These are phyloP conservation scores for Poeciliopsis turneri DNA, from an alignment of 2,797 vertebrate species.

Conservation along the genomic window DNA sequence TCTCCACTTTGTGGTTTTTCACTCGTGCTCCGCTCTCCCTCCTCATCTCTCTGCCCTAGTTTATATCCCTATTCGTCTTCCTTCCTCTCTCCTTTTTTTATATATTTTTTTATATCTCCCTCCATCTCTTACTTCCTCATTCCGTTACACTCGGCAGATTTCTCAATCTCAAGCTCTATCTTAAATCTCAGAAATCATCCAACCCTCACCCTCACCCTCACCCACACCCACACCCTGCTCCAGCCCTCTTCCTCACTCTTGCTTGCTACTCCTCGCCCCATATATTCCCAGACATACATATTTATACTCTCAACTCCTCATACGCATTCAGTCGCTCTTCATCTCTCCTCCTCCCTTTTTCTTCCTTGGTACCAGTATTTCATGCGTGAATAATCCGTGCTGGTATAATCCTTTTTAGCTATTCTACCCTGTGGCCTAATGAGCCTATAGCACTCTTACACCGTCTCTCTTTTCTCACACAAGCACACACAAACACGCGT, in stretches of 20 bases:
- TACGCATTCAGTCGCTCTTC: constrained; percentile 27
- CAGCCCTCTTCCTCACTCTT: constrained; percentile 10
- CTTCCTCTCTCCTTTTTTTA: constrained; percentile 7
- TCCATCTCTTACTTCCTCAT: constrained; percentile 45
- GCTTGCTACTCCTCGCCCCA: constrained; percentile 23
- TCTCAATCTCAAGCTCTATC: constrained; percentile 43
- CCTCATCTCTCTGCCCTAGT: constrained; percentile 29
- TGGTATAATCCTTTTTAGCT: constrained; percentile 71
- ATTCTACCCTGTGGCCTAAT: constrained; percentile 72
- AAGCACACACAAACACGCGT: constrained; percentile 26
- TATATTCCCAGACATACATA: constrained; percentile 56
- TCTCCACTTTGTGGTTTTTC: background rate
- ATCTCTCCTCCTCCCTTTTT: constrained; percentile 13
- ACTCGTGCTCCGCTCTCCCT: constrained; percentile 21
- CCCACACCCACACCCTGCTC: background rate
- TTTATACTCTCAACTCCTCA: constrained; percentile 57
- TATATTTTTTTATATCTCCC: constrained; percentile 11
- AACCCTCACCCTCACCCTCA: background rate
- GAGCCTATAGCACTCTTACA: constrained; percentile 55
- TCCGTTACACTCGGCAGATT: constrained; percentile 45
- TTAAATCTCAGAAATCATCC: constrained; percentile 55
- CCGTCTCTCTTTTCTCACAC: constrained; percentile 18
- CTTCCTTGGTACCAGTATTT: constrained; percentile 60
- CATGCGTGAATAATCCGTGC: constrained; percentile 71
- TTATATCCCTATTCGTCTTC: constrained; percentile 44